phyloP scores from a whole-genome alignment of 1,140 invertebrate species.

The Latrodectus geometricus region DNA sequence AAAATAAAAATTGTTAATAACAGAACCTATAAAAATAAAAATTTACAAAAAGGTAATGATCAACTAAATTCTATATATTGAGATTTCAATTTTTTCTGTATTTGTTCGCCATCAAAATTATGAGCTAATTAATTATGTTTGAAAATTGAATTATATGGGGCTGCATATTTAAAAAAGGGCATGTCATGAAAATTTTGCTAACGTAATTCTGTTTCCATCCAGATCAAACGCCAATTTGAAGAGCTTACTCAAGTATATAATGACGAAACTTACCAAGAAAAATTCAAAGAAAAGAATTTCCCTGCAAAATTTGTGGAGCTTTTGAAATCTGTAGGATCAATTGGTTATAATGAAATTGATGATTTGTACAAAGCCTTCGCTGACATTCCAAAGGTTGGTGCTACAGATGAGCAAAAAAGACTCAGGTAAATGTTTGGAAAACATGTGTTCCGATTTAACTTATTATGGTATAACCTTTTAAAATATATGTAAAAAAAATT shows the following conservation, averaged over 20 bases:
- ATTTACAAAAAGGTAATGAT: too few relatives aligned
- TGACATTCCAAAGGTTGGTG: constrained; percentile 31
- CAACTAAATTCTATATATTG: too few relatives aligned
- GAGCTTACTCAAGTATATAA: constrained; percentile 30
- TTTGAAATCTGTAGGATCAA: constrained; percentile 17
- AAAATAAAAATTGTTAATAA: too few relatives aligned
- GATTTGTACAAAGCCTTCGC: constrained; percentile 33
- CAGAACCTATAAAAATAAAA: too few relatives aligned
- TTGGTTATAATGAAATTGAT: constrained; percentile 52
- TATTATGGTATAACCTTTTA: background rate
- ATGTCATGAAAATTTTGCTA: too few relatives aligned
- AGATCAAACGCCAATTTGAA: constrained; percentile 41
- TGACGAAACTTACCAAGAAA: constrained; percentile 38
- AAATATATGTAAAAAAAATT: too few relatives aligned
- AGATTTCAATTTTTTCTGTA: too few relatives aligned
- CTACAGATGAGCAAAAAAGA: constrained; percentile 42
- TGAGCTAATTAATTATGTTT: too few relatives aligned
- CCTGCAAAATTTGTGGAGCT: constrained; percentile 51
- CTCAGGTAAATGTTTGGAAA: constrained; percentile 18
- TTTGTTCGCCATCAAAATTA: too few relatives aligned
- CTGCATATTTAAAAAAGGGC: too few relatives aligned
- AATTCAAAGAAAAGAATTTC: constrained; percentile 50
- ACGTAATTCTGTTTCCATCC: background rate
- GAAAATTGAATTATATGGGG: too few relatives aligned
- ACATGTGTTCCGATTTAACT: too few relatives aligned